These are phyloP conservation scores for Spheniscus humboldti DNA, from an alignment of 2,797 vertebrate species.

Conservation along the genomic window DNA sequence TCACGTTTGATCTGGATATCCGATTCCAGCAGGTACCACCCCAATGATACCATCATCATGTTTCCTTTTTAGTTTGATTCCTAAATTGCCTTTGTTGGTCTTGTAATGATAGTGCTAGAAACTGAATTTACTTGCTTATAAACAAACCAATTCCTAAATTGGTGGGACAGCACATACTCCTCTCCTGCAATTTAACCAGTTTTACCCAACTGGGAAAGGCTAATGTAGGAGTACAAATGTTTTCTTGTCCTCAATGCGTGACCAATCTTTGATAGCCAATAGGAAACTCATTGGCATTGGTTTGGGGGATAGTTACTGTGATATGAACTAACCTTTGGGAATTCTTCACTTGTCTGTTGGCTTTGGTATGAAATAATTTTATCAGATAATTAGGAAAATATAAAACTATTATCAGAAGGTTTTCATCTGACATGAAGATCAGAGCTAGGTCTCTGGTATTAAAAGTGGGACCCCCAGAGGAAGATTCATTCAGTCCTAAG, in stretches of 20 bases:
- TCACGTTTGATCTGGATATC: conserved; percentile 90
- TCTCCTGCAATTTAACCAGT: neutral
- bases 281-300: neutral
- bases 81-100: neutral
- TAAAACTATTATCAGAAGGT: neutral
- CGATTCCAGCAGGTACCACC: conserved; percentile 89
- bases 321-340: neutral
- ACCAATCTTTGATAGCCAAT: neutral
- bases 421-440: neutral
- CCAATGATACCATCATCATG: fast-evolving
- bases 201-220: neutral
- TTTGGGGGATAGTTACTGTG: neutral
- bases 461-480: neutral
- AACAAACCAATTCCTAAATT: neutral
- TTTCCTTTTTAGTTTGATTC: neutral
- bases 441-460: neutral
- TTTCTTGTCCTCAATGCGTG: neutral
- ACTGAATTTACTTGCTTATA: neutral
- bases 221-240: neutral
- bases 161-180: neutral
- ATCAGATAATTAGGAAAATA: neutral
- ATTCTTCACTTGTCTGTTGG: neutral
- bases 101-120: neutral
- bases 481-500: neutral
- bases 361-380: neutral